Evolutionary conservation across 2,797 vertebrate species (phyloP), one percentile per base, ranked within the genome.

Genomic region (Tokudaia tokunoshimensis): DNA sequence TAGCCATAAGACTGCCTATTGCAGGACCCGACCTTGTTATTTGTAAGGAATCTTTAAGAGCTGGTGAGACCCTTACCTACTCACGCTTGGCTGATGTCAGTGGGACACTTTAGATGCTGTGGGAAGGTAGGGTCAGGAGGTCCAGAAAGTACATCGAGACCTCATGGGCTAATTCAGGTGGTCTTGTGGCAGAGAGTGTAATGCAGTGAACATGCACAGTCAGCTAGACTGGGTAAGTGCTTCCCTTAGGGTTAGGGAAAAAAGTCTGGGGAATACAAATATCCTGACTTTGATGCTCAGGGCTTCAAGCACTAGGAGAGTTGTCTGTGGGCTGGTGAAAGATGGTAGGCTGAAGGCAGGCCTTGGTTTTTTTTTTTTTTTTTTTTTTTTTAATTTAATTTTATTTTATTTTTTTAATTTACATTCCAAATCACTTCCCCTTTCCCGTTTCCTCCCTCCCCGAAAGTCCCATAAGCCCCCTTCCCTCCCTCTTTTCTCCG

Each of bases 1-100:
- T 76, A 67, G 8, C 24, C 24, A 29, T 2, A 37, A 47, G 79
- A 50, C 14, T 41, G 15, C 29, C 37, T 19, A 26, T 52, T 88
- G 92, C 88, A 96, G 52, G 72, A 81, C 57, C 88, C 0, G 9
- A 55, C 79, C 61, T 93, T 57, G 61, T 52, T 37, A 52, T 9
- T 65, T n/a, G 44, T 17, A 37, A 57, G 67, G 8, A 41, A 41
- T 50, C 20, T 12, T 1, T 0, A 0, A 26, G 24, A 11, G 63
- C 26, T 17, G 6, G 41, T 31, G 34, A 78, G 10, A 84, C 20
- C 41, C 72, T 65, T 5, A n/a, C 9, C 34, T 6, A 15, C 15
- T n/a, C 20, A 12, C 10, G 37, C 59, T 22, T 61, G 59, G 34
- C 75, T 52, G 12, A 61, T 61, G 75, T 50, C 59, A 74, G 65